Conservation (phyloP, 1,140 invertebrate species). For the Scaptomyza hsui region DNA sequence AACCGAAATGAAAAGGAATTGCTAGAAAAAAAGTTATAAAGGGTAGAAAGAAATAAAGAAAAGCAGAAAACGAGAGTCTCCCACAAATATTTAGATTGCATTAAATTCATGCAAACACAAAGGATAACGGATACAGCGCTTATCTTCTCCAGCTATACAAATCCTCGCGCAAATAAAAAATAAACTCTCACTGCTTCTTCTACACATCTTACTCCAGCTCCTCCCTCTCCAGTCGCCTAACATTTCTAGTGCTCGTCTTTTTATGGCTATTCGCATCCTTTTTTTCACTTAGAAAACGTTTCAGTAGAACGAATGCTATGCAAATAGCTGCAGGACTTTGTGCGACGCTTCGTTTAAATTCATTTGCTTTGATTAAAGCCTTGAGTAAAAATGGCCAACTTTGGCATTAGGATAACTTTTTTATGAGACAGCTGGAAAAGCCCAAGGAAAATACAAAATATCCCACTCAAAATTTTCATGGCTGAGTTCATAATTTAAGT, state of each 20-base stretch:
- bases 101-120: slow-evolving; percentile 82
- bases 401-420: slow-evolving; percentile 40
- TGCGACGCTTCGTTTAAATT: slow-evolving; percentile 78
- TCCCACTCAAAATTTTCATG: slow-evolving; percentile 10
- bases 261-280: slow-evolving; percentile 62
- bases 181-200: slow-evolving; percentile 8
- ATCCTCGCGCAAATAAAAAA: slow-evolving; percentile 75
- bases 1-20: slow-evolving; percentile 36
- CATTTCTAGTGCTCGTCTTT: slow-evolving; percentile 43
- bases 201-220: background rate
- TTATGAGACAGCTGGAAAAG: slow-evolving; percentile 7
- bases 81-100: slow-evolving; percentile 82
- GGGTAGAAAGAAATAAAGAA: background rate
- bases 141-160: slow-evolving; percentile 76
- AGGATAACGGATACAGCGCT: slow-evolving; percentile 78
- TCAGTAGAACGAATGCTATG: slow-evolving; percentile 66
- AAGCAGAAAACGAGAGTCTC: slow-evolving; percentile 13
- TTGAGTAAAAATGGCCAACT: slow-evolving; percentile 36
- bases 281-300: slow-evolving; percentile 80
- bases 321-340: slow-evolving; percentile 68
- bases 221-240: background rate
- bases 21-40: slow-evolving; percentile 19
- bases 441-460: background rate
- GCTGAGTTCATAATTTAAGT: slow-evolving; percentile 61
- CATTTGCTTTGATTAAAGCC: slow-evolving; percentile 80